Base-by-base conservation (phyloP, 1,140 invertebrate genomes). In the Macrosteles quadrilineatus region DNA sequence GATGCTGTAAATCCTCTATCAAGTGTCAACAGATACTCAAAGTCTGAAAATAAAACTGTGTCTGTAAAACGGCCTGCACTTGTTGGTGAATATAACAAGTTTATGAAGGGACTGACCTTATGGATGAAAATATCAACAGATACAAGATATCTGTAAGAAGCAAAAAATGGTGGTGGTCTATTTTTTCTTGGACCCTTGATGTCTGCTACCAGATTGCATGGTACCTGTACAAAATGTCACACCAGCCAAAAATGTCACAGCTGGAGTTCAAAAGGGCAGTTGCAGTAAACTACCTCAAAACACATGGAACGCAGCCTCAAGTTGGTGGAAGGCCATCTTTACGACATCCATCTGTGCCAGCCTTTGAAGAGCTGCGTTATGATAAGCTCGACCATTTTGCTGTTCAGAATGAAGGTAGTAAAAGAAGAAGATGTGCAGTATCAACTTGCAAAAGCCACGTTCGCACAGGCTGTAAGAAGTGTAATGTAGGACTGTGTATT, bases 21-120 rank as follows among this genome's bases (percentile, higher is more conserved):
- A 30, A 65, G 31, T 65, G 31, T 65, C 19, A 65, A 65, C 62
- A 65, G 62, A 14, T 65, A 32, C 31, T 62, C 62, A 31, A 65
- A 31, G 21, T 32, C 29, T 19, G 62, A 65, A 32, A 65, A 65
- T n/a, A 65, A 32, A 32, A 65, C 62, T 31, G 62, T 65, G 19
- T 65, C 31, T 21, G 62, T 65, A 2, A 65, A 29, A 40, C 62
- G 29, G 29, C 62, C 62, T 30, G 29, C 29, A 32, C 63, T 40
- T 40, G 36, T 47, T 27, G 45, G 30, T 43, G 40, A 67, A 11
- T 67, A 67, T 3, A 67, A 67, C 14, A 36, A 36, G 32, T 36
- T 36, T 6, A 36, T 36, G 32, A 14, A 36, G 32, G 32, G 14
- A 36, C 32, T 36, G 32, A 36, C 32, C 32, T 36, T 6, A 36